Percentiles rank a stretch among this genome's conserved stretches.
Conservation (phyloP, 2,113 vertebrate species). For the Hepsetus odoe region DNA sequence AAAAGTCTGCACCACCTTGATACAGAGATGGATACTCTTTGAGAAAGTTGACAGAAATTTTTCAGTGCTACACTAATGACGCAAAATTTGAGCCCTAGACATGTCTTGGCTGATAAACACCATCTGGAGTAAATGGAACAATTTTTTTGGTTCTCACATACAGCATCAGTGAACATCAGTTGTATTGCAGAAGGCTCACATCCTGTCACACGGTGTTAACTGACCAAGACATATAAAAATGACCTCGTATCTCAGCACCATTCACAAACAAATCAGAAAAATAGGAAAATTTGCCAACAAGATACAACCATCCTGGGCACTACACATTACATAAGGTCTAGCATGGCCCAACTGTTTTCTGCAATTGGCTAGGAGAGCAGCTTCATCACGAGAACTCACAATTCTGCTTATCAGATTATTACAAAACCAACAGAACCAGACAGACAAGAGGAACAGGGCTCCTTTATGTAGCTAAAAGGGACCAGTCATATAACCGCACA, state of each 20-base stretch:
- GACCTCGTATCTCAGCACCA: background rate
- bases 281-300: background rate
- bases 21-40: no score
- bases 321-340: background rate
- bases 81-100: no score
- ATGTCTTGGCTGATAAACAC: no score
- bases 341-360: conserved; percentile 26
- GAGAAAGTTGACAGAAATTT: no score
- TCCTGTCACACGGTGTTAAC: background rate
- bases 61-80: no score
- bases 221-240: background rate
- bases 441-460: conserved; percentile 48
- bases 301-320: background rate
- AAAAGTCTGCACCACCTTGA: no score
- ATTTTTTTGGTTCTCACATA: no score
- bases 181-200: background rate
- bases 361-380: conserved; percentile 50
- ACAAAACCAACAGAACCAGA: conserved; percentile 61
- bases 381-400: conserved; percentile 68
- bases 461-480: conserved; percentile 20
- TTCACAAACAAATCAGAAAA: conserved; percentile 19
- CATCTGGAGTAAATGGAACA: no score
- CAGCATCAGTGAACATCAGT: no score
- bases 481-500: conserved; percentile 29
- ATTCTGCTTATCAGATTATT: conserved; percentile 73